These are phyloP conservation scores for Myocastor coypus DNA, from an alignment of 2,113 vertebrate species.

Conservation along the genomic window DNA sequence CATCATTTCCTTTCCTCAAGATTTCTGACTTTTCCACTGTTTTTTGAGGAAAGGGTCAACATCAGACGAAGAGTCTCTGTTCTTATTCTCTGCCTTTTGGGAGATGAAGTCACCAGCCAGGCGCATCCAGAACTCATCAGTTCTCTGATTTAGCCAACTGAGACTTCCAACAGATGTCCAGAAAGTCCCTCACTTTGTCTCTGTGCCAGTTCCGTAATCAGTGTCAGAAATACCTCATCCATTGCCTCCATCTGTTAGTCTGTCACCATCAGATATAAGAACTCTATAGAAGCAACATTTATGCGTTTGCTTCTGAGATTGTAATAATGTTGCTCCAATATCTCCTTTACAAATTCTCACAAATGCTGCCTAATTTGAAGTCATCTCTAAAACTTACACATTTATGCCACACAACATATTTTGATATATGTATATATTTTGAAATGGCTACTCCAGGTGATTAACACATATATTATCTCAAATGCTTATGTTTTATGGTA, in stretches of 20 bases:
- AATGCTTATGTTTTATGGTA: neutral
- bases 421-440: neutral
- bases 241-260: conserved; percentile 78
- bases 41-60: conserved; percentile 33
- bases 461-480: neutral
- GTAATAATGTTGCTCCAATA: conserved; percentile 12
- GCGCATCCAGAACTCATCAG: conserved; percentile 60
- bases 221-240: conserved; percentile 74
- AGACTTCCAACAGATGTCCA: conserved; percentile 78
- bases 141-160: conserved; percentile 64
- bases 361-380: conserved; percentile 36
- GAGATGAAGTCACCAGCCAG: conserved; percentile 70
- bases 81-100: conserved; percentile 44
- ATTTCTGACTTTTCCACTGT: neutral
- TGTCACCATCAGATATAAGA: conserved; percentile 72
- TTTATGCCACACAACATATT: neutral
- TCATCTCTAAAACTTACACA: neutral
- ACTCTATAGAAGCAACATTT: conserved; percentile 51
- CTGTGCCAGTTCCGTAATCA: conserved; percentile 58
- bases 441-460: neutral
- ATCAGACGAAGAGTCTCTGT: conserved; percentile 54
- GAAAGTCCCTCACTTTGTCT: conserved; percentile 62
- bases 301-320: conserved; percentile 41
- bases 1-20: neutral
- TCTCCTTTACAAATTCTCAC: conserved; percentile 42